Base-by-base conservation (phyloP, 2,888 invertebrate species). In the Salticus scenicus region DNA sequence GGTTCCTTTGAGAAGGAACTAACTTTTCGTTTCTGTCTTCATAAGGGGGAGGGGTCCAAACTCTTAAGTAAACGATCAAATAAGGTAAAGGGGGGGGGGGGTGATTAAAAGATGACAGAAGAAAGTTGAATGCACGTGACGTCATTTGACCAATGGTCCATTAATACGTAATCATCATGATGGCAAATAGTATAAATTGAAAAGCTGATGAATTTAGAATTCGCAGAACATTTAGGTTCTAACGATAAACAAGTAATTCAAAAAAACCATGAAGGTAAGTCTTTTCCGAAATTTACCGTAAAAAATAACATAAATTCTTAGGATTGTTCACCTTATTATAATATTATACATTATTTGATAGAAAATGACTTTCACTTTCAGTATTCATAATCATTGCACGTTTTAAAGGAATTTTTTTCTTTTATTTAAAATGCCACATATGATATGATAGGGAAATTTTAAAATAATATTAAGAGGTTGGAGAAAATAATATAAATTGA, bases 241-340 rank as follows among this genome's bases (percentile, higher is more conserved):
- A 51, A 57, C 76, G 77, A 37, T 73, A 31, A 20, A 70, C 33
- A 67, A 2, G 20, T 27, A 41, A 30, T 27, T 28, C 33, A 66
- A 64, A n/a, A n/a, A n/a, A 67, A 85, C 73, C 63, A 87, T 87
- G 87, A 87, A 85, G 87, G 87, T 85, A 69, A 81, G 87, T 85
- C 57, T 31, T 4, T 37, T 14, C 5, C 24, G 17, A 64, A 5
- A 51, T 1, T 17, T 27, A 37, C 24, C 5, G 7, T 37, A 12
- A 37, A 37, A 37, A 8, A 8, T 12, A 37, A 12, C 12, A 37
- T 37, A 37, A 37, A 8, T 37, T 37, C 37, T 37, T 37, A 37
- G 5, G n/a, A n/a, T n/a, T n/a, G n/a, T n/a, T n/a, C n/a, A n/a
- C n/a, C n/a, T n/a, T n/a, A n/a, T n/a, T n/a, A n/a, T n/a, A n/a